Evolutionary conservation across 2,113 vertebrate species (phyloP).

Genomic region (Limnothrissa miodon): DNA sequence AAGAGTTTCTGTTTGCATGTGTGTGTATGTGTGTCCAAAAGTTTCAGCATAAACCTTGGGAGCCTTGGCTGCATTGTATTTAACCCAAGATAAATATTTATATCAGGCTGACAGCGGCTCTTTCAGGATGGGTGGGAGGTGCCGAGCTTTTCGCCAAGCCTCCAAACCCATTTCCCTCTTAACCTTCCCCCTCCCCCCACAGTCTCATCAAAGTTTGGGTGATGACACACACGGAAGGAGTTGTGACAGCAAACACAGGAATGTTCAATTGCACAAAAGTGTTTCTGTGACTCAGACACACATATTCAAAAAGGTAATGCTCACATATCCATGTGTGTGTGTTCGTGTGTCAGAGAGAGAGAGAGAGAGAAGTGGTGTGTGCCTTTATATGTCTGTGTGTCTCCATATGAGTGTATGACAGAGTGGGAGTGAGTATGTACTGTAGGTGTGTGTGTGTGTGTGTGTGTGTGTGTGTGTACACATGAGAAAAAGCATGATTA

Average conservation of each 20-base stretch:
- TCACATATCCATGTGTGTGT: too few relatives aligned
- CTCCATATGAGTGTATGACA: neutral
- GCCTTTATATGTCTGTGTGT: neutral
- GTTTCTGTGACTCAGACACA: neutral
- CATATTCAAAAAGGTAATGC: neutral
- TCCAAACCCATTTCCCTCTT: neutral
- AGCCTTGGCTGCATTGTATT: neutral
- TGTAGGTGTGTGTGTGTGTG: neutral
- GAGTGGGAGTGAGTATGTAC: constrained; percentile 11
- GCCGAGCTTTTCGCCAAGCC: neutral
- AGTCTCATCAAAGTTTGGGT: neutral
- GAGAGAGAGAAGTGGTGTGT: neutral
- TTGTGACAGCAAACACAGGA: neutral
- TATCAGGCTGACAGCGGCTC: neutral
- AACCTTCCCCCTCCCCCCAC: neutral
- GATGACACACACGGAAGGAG: neutral
- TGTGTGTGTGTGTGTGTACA: neutral
- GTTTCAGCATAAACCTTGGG: neutral
- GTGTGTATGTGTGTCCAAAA: neutral
- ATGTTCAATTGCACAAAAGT: neutral
- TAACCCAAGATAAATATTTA: constrained; percentile 4
- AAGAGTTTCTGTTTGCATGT: neutral
- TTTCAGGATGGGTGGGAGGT: neutral
- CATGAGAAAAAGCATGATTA: neutral
- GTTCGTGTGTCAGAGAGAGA: neutral